phyloP scores from a whole-genome alignment of 2,113 vertebrate genomes.

The Rutilus rutilus region DNA sequence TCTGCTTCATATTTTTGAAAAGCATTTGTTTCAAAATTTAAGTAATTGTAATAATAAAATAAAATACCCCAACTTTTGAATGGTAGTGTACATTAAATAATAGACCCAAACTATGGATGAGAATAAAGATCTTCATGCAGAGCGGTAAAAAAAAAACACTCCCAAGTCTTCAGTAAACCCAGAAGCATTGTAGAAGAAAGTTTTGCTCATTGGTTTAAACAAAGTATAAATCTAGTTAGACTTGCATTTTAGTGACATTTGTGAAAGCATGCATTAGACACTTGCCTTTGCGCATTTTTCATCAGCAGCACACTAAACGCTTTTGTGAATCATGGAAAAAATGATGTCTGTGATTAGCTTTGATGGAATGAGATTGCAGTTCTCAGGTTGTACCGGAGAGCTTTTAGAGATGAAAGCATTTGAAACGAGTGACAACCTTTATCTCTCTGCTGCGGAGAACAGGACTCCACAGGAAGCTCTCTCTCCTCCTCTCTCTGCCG shows the following conservation, averaged over 20 bases:
- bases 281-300: background rate
- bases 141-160: background rate
- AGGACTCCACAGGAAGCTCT: slow-evolving; percentile 43
- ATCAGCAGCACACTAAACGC: slow-evolving; percentile 12
- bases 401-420: slow-evolving; percentile 47
- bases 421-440: slow-evolving; percentile 35
- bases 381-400: slow-evolving; percentile 6
- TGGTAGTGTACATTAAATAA: background rate
- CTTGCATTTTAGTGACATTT: background rate
- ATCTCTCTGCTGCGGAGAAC: slow-evolving; percentile 32
- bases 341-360: slow-evolving; percentile 10
- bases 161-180: background rate
- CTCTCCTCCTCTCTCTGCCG: slow-evolving; percentile 36
- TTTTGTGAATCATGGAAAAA: slow-evolving; percentile 2
- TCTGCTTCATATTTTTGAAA: background rate
- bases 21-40: too few relatives aligned
- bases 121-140: background rate
- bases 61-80: too few relatives aligned
- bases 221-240: background rate
- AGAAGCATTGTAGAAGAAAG: background rate
- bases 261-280: background rate
- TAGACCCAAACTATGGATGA: background rate
- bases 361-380: slow-evolving; percentile 9
- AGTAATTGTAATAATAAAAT: too few relatives aligned
- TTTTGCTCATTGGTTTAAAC: background rate